Percentiles rank a stretch among this genome's conserved stretches.
Conservation (phyloP, 1,140 invertebrate species). For the Drosophila watanabei region DNA sequence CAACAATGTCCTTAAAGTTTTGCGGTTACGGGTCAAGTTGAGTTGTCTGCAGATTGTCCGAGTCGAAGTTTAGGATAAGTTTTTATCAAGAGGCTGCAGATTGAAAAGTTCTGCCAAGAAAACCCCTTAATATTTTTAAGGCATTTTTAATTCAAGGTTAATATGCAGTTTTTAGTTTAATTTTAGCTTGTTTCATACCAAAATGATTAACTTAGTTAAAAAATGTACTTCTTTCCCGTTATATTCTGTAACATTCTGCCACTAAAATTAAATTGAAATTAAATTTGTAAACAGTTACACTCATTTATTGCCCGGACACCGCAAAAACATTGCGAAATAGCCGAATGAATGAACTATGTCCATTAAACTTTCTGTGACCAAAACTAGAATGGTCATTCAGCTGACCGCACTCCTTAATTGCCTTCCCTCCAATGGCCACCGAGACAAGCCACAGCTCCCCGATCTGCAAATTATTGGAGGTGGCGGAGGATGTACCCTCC, state of each 20-base stretch:
- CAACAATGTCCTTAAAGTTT: constrained; percentile 38
- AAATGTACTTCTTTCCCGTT: neutral
- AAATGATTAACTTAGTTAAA: neutral
- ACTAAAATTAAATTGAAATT: neutral
- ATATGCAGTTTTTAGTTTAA: too few species aligned
- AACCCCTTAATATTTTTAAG: neutral
- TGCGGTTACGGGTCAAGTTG: constrained; percentile 31
- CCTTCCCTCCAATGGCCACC: constrained; percentile 1
- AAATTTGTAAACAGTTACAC: too few species aligned
- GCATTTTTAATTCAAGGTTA: neutral
- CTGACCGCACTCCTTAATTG: constrained; percentile 30
- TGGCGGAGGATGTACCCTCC: neutral
- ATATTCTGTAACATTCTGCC: neutral
- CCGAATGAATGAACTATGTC: neutral
- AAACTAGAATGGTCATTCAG: constrained; percentile 9
- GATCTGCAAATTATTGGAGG: constrained; percentile 6
- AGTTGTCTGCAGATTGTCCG: constrained; percentile 15
- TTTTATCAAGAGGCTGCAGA: constrained; percentile 33
- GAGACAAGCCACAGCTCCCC: constrained; percentile 9
- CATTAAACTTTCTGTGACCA: constrained; percentile 6
- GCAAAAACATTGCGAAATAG: constrained; percentile 10
- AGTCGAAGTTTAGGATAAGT: constrained; percentile 6
- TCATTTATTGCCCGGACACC: constrained; percentile 10
- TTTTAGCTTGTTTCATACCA: neutral
- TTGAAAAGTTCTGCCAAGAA: constrained; percentile 7